Evolutionary conservation across 2,888 invertebrate species (phyloP).

Genomic region (Monochamus alternatus): DNA sequence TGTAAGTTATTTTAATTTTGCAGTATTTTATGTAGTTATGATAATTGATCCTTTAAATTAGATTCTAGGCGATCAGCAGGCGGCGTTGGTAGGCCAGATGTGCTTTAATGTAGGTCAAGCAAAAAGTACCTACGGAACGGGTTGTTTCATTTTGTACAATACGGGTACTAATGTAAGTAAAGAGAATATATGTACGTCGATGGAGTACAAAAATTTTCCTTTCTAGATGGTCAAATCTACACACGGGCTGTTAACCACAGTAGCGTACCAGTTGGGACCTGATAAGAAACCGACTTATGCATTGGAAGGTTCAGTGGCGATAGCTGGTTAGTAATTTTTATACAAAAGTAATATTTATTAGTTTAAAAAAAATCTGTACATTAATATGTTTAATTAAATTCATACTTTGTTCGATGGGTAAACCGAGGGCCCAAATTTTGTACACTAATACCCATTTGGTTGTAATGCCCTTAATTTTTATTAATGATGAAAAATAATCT

Average conservation of each 20-base stretch:
- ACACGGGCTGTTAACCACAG: slow-evolving; percentile 91
- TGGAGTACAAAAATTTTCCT: not conserved
- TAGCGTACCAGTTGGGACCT: slow-evolving; percentile 91
- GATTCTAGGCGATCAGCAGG: slow-evolving; percentile 97
- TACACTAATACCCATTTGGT: no score
- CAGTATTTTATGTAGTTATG: not conserved
- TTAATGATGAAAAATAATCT: no score
- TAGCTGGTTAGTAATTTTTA: slow-evolving; percentile 76
- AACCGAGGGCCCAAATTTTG: no score
- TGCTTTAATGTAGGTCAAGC: slow-evolving; percentile 92
- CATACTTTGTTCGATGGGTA: no score
- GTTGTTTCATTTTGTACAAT: slow-evolving; percentile 95
- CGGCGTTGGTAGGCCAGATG: slow-evolving; percentile 93
- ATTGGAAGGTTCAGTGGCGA: slow-evolving; percentile 92
- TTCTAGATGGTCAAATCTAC: slow-evolving; percentile 85
- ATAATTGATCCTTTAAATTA: slow-evolving; percentile 66
- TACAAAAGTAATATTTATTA: no score
- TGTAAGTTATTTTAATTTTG: slow-evolving; percentile 72
- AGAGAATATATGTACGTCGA: not conserved
- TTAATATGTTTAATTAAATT: no score
- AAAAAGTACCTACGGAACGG: slow-evolving; percentile 96
- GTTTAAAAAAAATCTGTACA: no score
- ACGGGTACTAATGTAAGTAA: slow-evolving; percentile 81
- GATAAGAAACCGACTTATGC: slow-evolving; percentile 86
- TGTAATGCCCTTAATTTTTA: no score